Evolutionary conservation across 64 coral and sea anemone genomes (phyloP), one percentile per base, ranked within the genome.

Genomic region (Dendronephthya gigantea): DNA sequence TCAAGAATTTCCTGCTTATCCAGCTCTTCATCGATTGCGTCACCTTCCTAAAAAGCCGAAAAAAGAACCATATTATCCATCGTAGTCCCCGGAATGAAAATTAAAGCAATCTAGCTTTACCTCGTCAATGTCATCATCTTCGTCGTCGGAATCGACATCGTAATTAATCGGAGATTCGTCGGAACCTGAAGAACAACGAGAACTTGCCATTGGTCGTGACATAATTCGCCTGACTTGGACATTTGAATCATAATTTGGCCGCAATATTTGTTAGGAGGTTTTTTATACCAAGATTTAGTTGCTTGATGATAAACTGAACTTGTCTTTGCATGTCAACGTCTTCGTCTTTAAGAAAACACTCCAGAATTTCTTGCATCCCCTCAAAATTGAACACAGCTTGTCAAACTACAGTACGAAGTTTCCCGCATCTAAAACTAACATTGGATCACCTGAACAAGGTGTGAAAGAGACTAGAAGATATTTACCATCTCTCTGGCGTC

Each of bases 241-340:
- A n/a, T n/a, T n/a, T n/a, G n/a, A n/a, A n/a, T n/a, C n/a, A n/a
- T n/a, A n/a, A n/a, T n/a, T n/a, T n/a, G n/a, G n/a, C n/a, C n/a
- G n/a, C n/a, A n/a, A n/a, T n/a, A n/a, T n/a, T n/a, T n/a, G n/a
- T n/a, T n/a, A n/a, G n/a, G n/a, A 29, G 9, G 25, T 50, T 9
- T 39, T 2, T 28, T 56, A 23, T 85, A 96, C 93, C 88, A 37
- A 90, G 86, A 69, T 91, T 98, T n/a, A 98, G 87, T 79, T 98
- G 94, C 50, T 89, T 93, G 32, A 98, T 93, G 55, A 98, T 98
- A 84, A 98, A 98, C 87, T 98, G 95, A 48, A 98, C 91, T 83
- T 98, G 95, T 40, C 91, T 93, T 32, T 93, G 86, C 95, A 98
- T 93, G 50, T 98, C 95, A 31, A 90, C 83, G 81, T 93, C 93